Base-by-base conservation (phyloP, 2,797 vertebrate species). In the Pogonophryne albipinna region DNA sequence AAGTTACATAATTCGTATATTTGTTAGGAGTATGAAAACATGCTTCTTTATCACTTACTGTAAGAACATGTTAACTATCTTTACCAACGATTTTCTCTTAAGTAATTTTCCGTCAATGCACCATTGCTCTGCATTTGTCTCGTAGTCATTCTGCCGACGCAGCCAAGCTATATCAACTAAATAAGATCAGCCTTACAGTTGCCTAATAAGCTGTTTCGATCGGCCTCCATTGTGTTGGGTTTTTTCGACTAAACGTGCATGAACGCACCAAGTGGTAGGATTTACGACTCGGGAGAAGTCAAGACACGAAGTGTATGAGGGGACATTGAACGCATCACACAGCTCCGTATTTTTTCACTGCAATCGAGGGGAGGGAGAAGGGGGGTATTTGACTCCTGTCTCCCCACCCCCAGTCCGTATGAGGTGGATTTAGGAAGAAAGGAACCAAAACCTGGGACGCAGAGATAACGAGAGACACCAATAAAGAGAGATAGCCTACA, bases 391-490 rank as follows among this genome's bases (percentile, higher is more conserved):
- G 90, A 90, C 86, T 94, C 89, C 80, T 84, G 79, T 90, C 91
- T 92, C 93, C 91, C 93, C 89, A 93, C 94, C 95, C 94, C 90
- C 94, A 94, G 89, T 74, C 84, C 60, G 56, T 86, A 82, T 73
- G 89, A 92, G 87, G 81, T 89, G 81, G 89, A 89, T 93, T 92
- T 84, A 60, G 84, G 84, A 87, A 91, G 91, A 92, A 92, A 94
- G 75, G 80, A 84, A 65, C 76, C 77, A 67, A 81, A 90, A 91
- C 84, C 91, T 91, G 90, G 83, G 83, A 89, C 90, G 85, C 68
- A 77, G 74, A 91, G 94, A 94, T 93, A 93, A 93, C 86, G 80
- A 76, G 19, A 66, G 72, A 75, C 89, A 60, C 69, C 74, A 75
- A 68, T 70, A 78, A 81, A 80, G 70, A 69, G 73, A 82, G 19